Conservation (phyloP, 1,140 invertebrate species). For the Temnothorax curvispinosus region DNA sequence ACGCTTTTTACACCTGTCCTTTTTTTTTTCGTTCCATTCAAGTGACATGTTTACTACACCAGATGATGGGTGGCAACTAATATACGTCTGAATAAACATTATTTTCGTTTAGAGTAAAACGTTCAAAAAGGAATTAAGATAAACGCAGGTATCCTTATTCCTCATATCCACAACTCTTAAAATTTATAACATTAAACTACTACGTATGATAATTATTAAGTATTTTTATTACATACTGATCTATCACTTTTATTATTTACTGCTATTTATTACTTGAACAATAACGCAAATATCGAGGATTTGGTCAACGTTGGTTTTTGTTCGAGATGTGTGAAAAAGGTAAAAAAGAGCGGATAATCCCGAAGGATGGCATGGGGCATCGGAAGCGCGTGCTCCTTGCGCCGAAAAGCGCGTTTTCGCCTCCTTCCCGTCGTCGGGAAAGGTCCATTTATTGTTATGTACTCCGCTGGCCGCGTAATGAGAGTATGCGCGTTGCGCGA, state of each 20-base stretch:
- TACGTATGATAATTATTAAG: background rate
- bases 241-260: background rate
- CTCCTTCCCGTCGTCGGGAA: constrained; percentile 17
- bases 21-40: background rate
- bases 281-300: background rate
- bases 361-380: background rate
- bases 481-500: constrained; percentile 74
- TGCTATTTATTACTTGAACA: background rate
- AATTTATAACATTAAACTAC: background rate
- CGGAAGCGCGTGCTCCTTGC: background rate
- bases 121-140: background rate
- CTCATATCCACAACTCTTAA: background rate
- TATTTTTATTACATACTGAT: too few relatives aligned
- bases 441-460: constrained; percentile 73
- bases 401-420: background rate
- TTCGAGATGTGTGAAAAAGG: background rate
- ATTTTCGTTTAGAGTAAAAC: background rate
- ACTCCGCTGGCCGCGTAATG: constrained; percentile 64
- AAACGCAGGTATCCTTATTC: background rate
- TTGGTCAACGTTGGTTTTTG: background rate
- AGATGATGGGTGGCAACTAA: background rate
- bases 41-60: background rate
- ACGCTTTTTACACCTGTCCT: background rate
- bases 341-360: background rate
- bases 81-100: background rate